phyloP scores from a whole-genome alignment of 1,140 invertebrate species.

The Zaprionus vittiger region DNA sequence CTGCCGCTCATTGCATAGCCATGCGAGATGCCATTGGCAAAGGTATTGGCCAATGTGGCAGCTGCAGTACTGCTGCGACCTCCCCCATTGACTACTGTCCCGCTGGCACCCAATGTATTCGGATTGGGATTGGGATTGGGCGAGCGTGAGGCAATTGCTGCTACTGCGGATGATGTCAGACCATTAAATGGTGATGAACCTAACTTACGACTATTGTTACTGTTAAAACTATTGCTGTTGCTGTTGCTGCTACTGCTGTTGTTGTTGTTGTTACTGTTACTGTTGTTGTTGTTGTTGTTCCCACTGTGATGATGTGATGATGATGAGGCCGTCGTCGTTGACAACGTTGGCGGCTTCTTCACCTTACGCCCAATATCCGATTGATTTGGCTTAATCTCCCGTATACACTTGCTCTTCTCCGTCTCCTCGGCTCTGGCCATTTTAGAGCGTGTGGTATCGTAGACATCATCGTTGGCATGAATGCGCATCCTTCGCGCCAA shows the following conservation, averaged over 20 bases:
- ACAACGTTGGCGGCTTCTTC: conserved; percentile 85
- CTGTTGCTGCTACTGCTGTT: conserved; percentile 60
- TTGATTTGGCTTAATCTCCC: conserved; percentile 95
- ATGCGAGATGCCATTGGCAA: conserved; percentile 83
- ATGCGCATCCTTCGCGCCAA: conserved; percentile 94
- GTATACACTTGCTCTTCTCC: conserved; percentile 96
- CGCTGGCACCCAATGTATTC: conserved; percentile 68
- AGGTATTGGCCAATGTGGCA: conserved; percentile 67
- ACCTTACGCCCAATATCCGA: conserved; percentile 93
- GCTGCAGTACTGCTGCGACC: conserved; percentile 59
- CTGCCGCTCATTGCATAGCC: conserved; percentile 74
- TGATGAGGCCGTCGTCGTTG: conserved; percentile 19
- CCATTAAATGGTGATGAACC: conserved; percentile 80
- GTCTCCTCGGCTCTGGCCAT: conserved; percentile 95
- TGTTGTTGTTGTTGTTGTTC: conserved; percentile 60
- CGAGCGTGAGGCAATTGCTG: conserved; percentile 60
- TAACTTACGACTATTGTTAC: conserved; percentile 83
- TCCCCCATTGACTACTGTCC: conserved; percentile 66
- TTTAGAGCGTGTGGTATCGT: conserved; percentile 94
- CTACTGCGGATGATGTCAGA: conserved; percentile 47
- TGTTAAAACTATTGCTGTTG: conserved; percentile 78
- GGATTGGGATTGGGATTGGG: conserved; percentile 76
- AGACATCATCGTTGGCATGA: conserved; percentile 97
- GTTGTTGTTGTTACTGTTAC: conserved; percentile 55
- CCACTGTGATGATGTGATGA: conserved; percentile 61